These are phyloP conservation scores for Alces alces DNA, from an alignment of 2,113 vertebrate genomes.

Conservation along the genomic window DNA sequence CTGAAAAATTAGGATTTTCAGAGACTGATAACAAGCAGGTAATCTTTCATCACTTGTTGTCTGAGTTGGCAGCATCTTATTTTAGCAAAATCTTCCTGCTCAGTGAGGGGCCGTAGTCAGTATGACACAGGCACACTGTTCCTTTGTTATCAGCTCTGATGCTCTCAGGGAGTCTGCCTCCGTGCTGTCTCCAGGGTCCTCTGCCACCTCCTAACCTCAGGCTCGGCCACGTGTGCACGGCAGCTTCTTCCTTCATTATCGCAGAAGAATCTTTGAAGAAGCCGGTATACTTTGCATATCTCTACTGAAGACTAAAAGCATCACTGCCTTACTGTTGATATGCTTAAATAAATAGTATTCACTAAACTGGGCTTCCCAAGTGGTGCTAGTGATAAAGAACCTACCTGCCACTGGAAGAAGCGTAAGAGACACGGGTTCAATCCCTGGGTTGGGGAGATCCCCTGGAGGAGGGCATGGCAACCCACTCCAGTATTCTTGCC, in stretches of 20 bases:
- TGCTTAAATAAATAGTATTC: background rate
- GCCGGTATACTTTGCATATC: background rate
- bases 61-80: background rate
- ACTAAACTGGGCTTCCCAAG: background rate
- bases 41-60: conserved; percentile 44
- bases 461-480: background rate
- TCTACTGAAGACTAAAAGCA: background rate
- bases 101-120: background rate
- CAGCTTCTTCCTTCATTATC: background rate
- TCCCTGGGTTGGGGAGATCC: background rate
- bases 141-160: background rate
- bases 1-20: conserved; percentile 71
- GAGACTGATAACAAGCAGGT: conserved; percentile 85
- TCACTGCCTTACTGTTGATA: background rate
- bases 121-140: accelerated
- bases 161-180: background rate
- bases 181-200: background rate
- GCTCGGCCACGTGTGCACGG: accelerated
- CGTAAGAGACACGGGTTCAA: accelerated
- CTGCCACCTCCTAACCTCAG: background rate
- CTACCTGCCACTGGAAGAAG: background rate
- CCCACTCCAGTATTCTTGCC: background rate
- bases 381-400: background rate
- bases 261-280: background rate
- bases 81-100: background rate